These are phyloP conservation scores for Miichthys miiuy DNA, from an alignment of 2,797 vertebrate species.

Conservation along the genomic window DNA sequence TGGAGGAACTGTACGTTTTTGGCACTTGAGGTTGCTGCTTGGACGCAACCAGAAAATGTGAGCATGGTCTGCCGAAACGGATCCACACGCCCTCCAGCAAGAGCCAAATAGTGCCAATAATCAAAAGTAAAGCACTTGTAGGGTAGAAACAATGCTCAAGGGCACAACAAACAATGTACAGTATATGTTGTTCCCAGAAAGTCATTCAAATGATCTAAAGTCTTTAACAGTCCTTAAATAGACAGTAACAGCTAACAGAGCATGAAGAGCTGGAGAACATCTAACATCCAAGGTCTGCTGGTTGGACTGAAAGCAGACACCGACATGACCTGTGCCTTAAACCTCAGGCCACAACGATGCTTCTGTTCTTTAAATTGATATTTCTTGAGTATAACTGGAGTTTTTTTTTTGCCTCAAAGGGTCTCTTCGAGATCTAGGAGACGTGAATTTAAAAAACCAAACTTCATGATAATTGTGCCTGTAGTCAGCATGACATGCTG, in stretches of 20 bases:
- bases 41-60: too few relatives aligned
- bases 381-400: not conserved
- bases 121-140: not conserved
- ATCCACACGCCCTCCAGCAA: too few relatives aligned
- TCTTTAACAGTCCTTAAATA: not conserved
- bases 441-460: too few relatives aligned
- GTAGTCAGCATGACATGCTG: not conserved
- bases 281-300: not conserved
- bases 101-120: not conserved
- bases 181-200: not conserved
- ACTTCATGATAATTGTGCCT: not conserved
- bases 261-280: too few relatives aligned
- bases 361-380: not conserved
- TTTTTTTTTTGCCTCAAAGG: not conserved
- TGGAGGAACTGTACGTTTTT: too few relatives aligned
- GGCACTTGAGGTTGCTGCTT: too few relatives aligned
- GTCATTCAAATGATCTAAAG: not conserved
- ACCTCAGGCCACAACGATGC: not conserved
- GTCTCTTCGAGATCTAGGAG: not conserved
- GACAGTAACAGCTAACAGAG: too few relatives aligned
- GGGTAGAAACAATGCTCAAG: not conserved
- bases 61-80: too few relatives aligned
- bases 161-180: not conserved
- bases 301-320: not conserved
- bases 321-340: not conserved